Evolutionary conservation across 2,797 vertebrate species (phyloP).

Genomic region (Hydrocynus forskahlii): DNA sequence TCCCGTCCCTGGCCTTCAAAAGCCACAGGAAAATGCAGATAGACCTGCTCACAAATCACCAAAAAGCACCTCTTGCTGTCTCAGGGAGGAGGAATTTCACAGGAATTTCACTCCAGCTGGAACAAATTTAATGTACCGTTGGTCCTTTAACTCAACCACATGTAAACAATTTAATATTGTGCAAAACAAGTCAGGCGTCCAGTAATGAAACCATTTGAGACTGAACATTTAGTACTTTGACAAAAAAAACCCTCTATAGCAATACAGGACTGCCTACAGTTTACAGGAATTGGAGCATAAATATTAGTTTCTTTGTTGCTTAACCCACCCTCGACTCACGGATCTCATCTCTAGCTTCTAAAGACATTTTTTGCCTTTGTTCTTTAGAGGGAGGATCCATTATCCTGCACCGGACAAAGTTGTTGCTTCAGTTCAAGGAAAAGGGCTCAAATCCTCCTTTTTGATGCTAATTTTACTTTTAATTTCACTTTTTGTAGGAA

Average conservation of each 20-base stretch:
- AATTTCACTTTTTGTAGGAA: too few species aligned
- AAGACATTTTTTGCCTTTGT: not conserved
- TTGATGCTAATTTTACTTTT: too few species aligned
- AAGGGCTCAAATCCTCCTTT: not conserved
- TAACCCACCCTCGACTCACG: not conserved
- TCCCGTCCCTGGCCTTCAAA: conserved; percentile 2
- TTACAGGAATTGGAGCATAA: conserved; percentile 15
- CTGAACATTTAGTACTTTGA: not conserved
- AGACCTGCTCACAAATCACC: conserved; percentile 22
- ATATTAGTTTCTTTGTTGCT: not conserved
- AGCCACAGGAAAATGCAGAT: conserved; percentile 15
- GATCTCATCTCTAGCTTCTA: not conserved
- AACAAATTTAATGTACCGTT: conserved; percentile 1
- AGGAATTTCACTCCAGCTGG: conserved; percentile 50
- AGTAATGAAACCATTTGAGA: not conserved
- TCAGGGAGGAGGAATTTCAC: conserved; percentile 35
- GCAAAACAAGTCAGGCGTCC: not conserved
- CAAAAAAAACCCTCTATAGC: not conserved
- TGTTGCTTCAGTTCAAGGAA: not conserved
- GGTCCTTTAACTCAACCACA: not conserved
- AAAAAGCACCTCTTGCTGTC: not conserved
- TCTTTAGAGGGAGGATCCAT: not conserved
- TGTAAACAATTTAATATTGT: not conserved
- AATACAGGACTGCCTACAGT: not conserved
- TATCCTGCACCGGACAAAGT: too few species aligned